A percentile compares a stretch with the other conserved stretches of the same genome.
These are phyloP conservation scores for Cerceris rybyensis DNA, from an alignment of 2,888 invertebrate species.

Conservation along the genomic window DNA sequence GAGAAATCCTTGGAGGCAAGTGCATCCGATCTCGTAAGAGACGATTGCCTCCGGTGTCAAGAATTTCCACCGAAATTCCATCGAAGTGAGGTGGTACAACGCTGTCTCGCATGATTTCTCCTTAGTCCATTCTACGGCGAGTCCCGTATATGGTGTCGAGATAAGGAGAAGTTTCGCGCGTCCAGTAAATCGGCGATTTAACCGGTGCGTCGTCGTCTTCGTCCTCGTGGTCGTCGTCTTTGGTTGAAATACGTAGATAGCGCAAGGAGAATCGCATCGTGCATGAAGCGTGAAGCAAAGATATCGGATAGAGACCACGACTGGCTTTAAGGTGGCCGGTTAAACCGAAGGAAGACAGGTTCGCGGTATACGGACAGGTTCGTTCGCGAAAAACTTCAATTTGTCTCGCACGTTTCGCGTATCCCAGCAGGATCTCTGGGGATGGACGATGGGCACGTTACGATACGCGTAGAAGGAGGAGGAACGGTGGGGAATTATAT, in stretches of 20 bases:
- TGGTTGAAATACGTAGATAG: slow-evolving; percentile 30
- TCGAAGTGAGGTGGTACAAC: neutral
- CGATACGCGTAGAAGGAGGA: neutral
- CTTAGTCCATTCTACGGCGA: slow-evolving; percentile 23
- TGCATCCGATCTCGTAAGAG: no score
- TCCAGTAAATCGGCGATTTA: slow-evolving; percentile 52
- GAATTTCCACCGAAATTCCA: no score
- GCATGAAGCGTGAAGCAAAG: slow-evolving; percentile 48
- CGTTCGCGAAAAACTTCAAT: slow-evolving; percentile 75
- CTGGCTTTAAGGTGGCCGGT: slow-evolving; percentile 51
- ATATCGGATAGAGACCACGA: slow-evolving; percentile 52
- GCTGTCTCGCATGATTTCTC: neutral
- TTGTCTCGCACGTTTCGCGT: slow-evolving; percentile 69
- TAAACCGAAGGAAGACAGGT: slow-evolving; percentile 69
- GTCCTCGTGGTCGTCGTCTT: neutral
- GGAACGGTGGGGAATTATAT: no score
- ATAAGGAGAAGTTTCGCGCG: slow-evolving; percentile 46
- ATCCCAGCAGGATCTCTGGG: slow-evolving; percentile 64
- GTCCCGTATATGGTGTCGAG: slow-evolving; percentile 40
- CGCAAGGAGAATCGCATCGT: slow-evolving; percentile 38
- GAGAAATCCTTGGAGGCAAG: no score
- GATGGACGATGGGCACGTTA: slow-evolving; percentile 58
- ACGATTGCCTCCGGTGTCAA: no score
- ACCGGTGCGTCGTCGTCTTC: slow-evolving; percentile 23
- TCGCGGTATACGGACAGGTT: slow-evolving; percentile 70